These are phyloP conservation scores for Eupithecia vulgata DNA, from an alignment of 2,888 invertebrate species.

Conservation along the genomic window DNA sequence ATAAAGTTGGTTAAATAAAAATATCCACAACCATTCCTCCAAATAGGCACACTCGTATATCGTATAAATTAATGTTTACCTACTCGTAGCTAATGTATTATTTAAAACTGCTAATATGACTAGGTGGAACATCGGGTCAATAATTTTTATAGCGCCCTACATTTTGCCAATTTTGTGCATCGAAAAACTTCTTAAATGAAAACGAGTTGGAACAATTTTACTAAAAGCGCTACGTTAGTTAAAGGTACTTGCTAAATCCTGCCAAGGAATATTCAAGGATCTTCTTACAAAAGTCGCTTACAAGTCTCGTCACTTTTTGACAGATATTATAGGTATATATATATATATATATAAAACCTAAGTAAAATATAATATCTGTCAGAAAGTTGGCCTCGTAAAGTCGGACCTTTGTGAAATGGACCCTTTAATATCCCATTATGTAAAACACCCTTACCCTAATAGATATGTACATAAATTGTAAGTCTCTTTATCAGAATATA, in stretches of 20 bases:
- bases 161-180: constrained; percentile 12
- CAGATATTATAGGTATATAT: constrained; percentile 3
- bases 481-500: constrained; percentile 78
- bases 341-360: too few species aligned
- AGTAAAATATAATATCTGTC: not conserved
- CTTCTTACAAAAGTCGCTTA: constrained; percentile 14
- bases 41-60: constrained; percentile 66
- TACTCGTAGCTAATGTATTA: constrained; percentile 55
- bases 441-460: constrained; percentile 74
- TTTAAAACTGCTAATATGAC: constrained; percentile 78
- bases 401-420: constrained; percentile 1
- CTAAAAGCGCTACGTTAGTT: constrained; percentile 16
- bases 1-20: constrained; percentile 35
- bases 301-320: not conserved
- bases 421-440: constrained; percentile 40
- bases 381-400: not conserved
- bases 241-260: constrained; percentile 6
- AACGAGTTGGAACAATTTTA: constrained; percentile 17
- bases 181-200: constrained; percentile 20
- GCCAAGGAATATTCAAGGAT: constrained; percentile 11
- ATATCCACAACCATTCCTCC: constrained; percentile 71
- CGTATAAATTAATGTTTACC: constrained; percentile 68
- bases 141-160: constrained; percentile 23
- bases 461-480: constrained; percentile 82
- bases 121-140: constrained; percentile 72